These are phyloP conservation scores for Lophochroa leadbeateri DNA, from an alignment of 2,113 vertebrate genomes.

Conservation along the genomic window DNA sequence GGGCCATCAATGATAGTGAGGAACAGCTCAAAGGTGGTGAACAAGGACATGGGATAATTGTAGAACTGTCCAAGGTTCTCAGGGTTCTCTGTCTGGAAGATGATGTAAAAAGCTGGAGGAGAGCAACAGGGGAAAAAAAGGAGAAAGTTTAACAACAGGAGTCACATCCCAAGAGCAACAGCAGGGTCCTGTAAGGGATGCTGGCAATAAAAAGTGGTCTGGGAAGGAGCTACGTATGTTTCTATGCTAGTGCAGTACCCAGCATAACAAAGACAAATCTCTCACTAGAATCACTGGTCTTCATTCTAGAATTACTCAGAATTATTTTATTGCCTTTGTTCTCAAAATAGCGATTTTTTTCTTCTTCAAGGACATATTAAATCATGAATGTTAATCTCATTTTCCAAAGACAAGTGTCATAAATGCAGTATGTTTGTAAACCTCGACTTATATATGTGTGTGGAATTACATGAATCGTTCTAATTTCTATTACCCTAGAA, in stretches of 20 bases:
- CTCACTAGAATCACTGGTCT: not conserved
- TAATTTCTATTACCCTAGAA: not conserved
- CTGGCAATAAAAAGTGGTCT: not conserved
- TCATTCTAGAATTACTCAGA: not conserved
- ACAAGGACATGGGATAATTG: slow-evolving; percentile 86
- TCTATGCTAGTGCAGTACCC: not conserved
- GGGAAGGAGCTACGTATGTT: not conserved
- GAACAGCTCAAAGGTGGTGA: slow-evolving; percentile 91
- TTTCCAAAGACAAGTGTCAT: not conserved
- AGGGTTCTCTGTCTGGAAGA: slow-evolving; percentile 90
- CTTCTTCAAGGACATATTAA: not conserved
- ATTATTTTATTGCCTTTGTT: not conserved
- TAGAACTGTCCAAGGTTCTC: slow-evolving; percentile 80
- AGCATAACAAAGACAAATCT: not conserved
- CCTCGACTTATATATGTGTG: not conserved
- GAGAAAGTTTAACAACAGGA: not conserved
- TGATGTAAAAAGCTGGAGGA: slow-evolving; percentile 84
- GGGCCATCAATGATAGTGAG: slow-evolving; percentile 90
- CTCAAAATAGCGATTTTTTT: not conserved
- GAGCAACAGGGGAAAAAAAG: not conserved
- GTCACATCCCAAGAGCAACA: not conserved
- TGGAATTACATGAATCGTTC: not conserved
- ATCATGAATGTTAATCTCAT: not conserved
- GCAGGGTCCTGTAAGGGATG: not conserved
- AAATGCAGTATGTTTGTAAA: not conserved